Conservation (phyloP, 2,888 invertebrate species). For the Phengaris arion region DNA sequence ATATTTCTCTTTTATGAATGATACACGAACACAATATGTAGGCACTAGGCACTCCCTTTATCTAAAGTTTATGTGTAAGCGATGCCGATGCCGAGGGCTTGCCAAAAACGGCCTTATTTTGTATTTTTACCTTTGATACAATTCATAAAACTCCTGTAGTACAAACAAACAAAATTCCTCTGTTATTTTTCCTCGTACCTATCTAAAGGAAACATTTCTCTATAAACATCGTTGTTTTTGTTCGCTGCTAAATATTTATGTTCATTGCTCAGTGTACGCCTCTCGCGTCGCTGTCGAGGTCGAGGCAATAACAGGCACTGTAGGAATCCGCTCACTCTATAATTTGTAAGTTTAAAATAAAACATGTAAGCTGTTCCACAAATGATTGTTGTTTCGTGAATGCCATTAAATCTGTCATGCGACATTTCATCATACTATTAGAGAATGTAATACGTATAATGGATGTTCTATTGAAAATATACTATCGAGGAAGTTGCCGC, state of each 20-base stretch:
- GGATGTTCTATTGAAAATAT: not conserved
- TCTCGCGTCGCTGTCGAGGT: constrained; percentile 45
- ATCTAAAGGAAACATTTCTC: not conserved
- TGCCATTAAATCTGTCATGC: constrained; percentile 18
- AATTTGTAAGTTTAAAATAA: constrained; percentile 52
- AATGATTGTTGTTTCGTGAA: constrained; percentile 18
- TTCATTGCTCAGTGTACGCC: constrained; percentile 41
- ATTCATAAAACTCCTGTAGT: not conserved
- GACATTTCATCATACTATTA: not conserved
- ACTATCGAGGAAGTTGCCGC: too few species aligned
- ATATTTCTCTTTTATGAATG: not conserved
- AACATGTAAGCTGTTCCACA: constrained; percentile 29
- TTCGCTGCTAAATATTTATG: constrained; percentile 22
- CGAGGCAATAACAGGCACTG: constrained; percentile 55
- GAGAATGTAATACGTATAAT: not conserved
- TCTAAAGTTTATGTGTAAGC: not conserved
- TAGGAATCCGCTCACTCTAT: constrained; percentile 46
- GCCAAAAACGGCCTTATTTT: not conserved
- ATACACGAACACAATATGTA: not conserved
- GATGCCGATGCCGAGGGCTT: not conserved
- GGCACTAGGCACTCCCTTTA: not conserved
- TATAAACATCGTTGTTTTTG: constrained; percentile 17
- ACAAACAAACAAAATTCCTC: not conserved
- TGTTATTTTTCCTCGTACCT: constrained; percentile 1
- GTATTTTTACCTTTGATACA: not conserved